Evolutionary conservation across 2,113 vertebrate genomes (phyloP), one percentile per base, ranked within the genome.

Genomic region (Daubentonia madagascariensis): DNA sequence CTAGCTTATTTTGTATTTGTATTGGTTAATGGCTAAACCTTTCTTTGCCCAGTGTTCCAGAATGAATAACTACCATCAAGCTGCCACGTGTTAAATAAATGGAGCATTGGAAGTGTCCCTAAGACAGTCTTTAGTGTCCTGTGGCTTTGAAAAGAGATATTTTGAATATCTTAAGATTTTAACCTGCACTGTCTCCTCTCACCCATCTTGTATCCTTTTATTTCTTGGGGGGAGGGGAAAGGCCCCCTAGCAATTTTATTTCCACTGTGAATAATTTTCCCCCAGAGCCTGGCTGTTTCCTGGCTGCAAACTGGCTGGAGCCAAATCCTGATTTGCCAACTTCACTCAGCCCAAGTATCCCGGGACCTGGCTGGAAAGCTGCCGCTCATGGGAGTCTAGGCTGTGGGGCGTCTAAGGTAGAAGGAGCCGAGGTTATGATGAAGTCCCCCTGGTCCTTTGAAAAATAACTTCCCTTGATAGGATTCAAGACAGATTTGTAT

Each of bases 361-460:
- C 37, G 76, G 93, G 85, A 87, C 48, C 12, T 84, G 59, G 63
- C 43, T 92, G 54, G n/a, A 86, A 88, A 85, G 57, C 25, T 50
- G 54, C 78, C 40, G n/a, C 48, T 70, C 54, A 1, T 37, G 76
- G 91, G 94, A 61, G 43, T 80, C 22, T 72, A 1, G 54, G 61
- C 63, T 8, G 0, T 30, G 12, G 72, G 85, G 37, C 4, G 6
- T 76, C 52, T 70, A 28, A 52, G 76, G 30, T 76, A 73, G 92
- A 75, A 83, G 50, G 50, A 63, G 43, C 25, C 18, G 43, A 48
- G 67, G 67, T 68, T 93, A 72, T 94, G 92, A 97, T 91, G 92
- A 98, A 81, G 52, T 97, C 95, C 80, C 91, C 52, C 88, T 86
- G 65, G 94, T 23, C 92, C 91, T 97, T 85, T 96, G 91, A 94